Base-by-base conservation (phyloP, 2,113 vertebrate species). In the Vicugna pacos region DNA sequence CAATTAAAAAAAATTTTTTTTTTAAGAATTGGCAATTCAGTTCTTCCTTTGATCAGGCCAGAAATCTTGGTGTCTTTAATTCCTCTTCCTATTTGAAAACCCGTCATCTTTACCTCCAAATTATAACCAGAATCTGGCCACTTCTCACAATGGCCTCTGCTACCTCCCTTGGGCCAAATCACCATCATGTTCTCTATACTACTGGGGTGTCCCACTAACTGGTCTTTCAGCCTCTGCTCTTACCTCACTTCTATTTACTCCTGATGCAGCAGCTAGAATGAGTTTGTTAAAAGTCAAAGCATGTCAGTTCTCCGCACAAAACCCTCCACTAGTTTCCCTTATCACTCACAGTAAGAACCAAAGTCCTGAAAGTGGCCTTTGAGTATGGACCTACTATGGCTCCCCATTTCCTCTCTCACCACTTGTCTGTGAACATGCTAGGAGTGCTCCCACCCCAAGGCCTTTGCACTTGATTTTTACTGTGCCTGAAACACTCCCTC, bases 341-440 rank as follows among this genome's bases (percentile, higher is more conserved):
- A 30, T 46, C 24, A 12, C 58, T 54, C 30, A 15, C 19, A 64
- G 28, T 58, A 67, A 62, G 65, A 50, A 46, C 11, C 48, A 26
- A 35, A 87, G 54, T 28, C 20, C 22, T 60, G 67, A 20, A 3
- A 8, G 0, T 8, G 12, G 4, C 20, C 50, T 17, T 22, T 0
- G 1, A 24, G 20, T 12, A 32, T 24, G 22, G 52, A 1, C n/a
- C 30, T 9, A 26, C 5, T 13, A 14, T 6, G 11, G 28, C 6
- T 52, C n/a, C 46, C 14, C 14, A 0, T 30, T 24, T 2, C 4
- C 20, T 46, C 48, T 26, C 22, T 10, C 65, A 73, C 72, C 17
- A 10, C 28, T 69, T 13, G 24, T 52, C 50, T 54, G 16, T 30
- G 1, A 67, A 81, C 1, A 0, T n/a, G 38, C 19, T 16, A 30